Conservation (phyloP, 2,113 vertebrate genomes). For the Spheniscus mendiculus region DNA sequence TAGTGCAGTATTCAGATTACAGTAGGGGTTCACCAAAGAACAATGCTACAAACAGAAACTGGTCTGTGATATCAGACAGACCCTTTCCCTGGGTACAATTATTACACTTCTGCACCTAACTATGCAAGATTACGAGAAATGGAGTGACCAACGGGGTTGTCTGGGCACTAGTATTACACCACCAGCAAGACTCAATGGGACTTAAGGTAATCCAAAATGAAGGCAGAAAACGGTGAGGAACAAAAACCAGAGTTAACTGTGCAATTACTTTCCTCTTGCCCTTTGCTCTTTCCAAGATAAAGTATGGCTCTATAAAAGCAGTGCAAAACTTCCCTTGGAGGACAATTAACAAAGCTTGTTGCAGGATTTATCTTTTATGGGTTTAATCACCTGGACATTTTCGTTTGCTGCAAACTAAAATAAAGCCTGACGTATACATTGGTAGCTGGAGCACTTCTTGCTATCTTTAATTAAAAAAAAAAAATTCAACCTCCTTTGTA, state of each 20-base stretch:
- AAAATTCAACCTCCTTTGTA: background rate
- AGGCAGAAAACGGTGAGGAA: background rate
- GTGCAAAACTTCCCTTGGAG: background rate
- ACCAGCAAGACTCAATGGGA: background rate
- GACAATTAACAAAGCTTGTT: background rate
- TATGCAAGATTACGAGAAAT: fast-evolving
- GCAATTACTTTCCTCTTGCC: background rate
- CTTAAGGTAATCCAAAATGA: background rate
- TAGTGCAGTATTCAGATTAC: background rate
- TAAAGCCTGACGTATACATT: fast-evolving
- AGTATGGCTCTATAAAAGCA: background rate
- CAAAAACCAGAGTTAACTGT: background rate
- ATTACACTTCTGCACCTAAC: background rate
- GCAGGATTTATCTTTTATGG: background rate
- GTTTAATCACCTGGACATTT: background rate
- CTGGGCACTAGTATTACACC: background rate
- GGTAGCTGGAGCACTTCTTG: background rate
- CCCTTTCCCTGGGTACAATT: fast-evolving
- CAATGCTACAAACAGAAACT: fast-evolving
- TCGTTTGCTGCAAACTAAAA: background rate
- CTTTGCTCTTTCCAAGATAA: background rate
- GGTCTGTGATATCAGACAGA: background rate
- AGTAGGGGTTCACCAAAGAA: background rate
- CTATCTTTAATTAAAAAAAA: background rate
- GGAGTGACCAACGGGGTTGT: fast-evolving